phyloP scores from a whole-genome alignment of 2,888 invertebrate genomes.

The Yponomeuta malinellus region DNA sequence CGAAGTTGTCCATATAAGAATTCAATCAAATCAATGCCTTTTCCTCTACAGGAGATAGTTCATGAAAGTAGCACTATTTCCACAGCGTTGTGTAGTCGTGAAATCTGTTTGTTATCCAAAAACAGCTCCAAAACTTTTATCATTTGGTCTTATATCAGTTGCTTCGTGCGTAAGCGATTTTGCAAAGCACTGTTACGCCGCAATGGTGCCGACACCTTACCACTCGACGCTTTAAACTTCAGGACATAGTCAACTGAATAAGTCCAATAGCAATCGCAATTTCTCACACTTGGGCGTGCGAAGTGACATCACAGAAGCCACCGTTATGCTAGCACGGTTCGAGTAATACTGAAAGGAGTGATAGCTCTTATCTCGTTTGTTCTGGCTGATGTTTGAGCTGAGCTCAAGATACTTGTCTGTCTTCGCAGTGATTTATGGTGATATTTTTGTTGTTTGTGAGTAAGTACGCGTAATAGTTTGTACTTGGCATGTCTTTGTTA shows the following conservation, averaged over 20 bases:
- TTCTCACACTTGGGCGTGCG: conserved; percentile 21
- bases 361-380: conserved; percentile 54
- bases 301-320: conserved; percentile 40
- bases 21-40: conserved; percentile 7
- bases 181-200: not conserved
- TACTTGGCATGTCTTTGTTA: not conserved
- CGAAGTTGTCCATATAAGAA: conserved; percentile 76
- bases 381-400: conserved; percentile 35
- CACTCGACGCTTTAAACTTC: not conserved
- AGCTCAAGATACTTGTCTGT: conserved; percentile 40
- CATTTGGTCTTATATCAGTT: not conserved
- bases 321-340: conserved; percentile 18
- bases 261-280: not conserved
- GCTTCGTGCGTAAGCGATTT: not conserved
- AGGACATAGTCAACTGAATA: no score
- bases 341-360: conserved; percentile 23
- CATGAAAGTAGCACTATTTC: no score
- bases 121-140: conserved; percentile 9
- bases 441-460: conserved; percentile 42
- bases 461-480: not conserved
- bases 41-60: no score
- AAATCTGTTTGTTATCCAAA: not conserved
- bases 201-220: not conserved
- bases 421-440: conserved; percentile 58
- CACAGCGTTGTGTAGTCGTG: no score